These are phyloP conservation scores for Silurus meridionalis DNA, from an alignment of 2,113 vertebrate species.

Conservation along the genomic window DNA sequence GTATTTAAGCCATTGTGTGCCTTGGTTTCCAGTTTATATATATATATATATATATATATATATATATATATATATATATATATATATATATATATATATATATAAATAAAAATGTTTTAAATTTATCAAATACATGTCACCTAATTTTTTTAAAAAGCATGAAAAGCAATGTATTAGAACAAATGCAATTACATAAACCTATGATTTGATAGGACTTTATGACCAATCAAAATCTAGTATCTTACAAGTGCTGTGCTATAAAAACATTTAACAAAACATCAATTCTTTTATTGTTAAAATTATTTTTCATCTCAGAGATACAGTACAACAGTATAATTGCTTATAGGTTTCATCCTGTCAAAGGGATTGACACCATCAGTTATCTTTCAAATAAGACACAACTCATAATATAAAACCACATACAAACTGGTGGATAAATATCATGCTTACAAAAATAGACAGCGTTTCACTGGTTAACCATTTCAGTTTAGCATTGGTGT, in stretches of 20 bases:
- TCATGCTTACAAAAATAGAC: slow-evolving; percentile 85
- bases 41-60: no score
- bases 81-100: neutral
- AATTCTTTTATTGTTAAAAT: slow-evolving; percentile 56
- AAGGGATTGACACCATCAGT: slow-evolving; percentile 58
- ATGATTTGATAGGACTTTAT: neutral
- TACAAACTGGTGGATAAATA: slow-evolving; percentile 73
- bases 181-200: neutral
- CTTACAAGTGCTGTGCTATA: neutral
- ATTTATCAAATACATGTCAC: neutral
- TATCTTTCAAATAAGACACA: slow-evolving; percentile 58
- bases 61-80: no score
- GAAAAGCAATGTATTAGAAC: neutral
- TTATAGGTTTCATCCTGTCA: slow-evolving; percentile 54
- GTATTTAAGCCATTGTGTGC: neutral
- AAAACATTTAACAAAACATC: slow-evolving; percentile 49
- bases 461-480: slow-evolving; percentile 62
- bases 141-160: neutral
- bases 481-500: slow-evolving; percentile 68
- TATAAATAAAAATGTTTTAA: neutral
- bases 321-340: slow-evolving; percentile 49
- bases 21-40: neutral
- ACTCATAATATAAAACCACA: slow-evolving; percentile 69
- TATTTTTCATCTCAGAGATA: slow-evolving; percentile 50
- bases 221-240: neutral